phyloP scores from a whole-genome alignment of 2,888 invertebrate genomes.

The Pheosia tremula region DNA sequence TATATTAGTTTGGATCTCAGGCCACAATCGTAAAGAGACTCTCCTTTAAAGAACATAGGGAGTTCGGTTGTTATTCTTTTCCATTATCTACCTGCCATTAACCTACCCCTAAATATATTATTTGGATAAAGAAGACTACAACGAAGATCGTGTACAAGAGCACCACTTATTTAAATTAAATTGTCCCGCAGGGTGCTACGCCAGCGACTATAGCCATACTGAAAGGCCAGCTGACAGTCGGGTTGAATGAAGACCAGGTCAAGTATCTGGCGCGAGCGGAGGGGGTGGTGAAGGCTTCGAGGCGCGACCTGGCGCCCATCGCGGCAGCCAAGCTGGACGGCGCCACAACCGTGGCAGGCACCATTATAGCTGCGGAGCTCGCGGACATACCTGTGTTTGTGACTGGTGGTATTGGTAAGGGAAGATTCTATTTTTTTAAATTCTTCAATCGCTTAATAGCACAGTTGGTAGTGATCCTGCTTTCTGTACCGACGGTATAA shows the following conservation, averaged over 20 bases:
- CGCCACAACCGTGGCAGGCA: constrained; percentile 98
- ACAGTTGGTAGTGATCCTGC: too few relatives aligned
- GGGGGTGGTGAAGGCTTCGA: constrained; percentile 91
- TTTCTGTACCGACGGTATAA: too few relatives aligned
- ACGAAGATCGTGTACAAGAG: too few relatives aligned
- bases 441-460: constrained; percentile 4
- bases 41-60: too few relatives aligned
- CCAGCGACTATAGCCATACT: constrained; percentile 98
- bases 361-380: constrained; percentile 92
- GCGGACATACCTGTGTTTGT: constrained; percentile 96
- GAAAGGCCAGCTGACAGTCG: constrained; percentile 92
- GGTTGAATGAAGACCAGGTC: constrained; percentile 87
- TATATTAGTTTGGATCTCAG: too few relatives aligned
- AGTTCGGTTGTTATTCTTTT: too few relatives aligned
- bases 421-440: constrained; percentile 11
- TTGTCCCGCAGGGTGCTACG: constrained; percentile 87
- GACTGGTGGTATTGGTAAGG: constrained; percentile 91
- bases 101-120: too few relatives aligned
- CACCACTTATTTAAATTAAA: too few relatives aligned
- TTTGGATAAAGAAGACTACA: too few relatives aligned
- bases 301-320: constrained; percentile 93
- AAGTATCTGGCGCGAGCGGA: constrained; percentile 84
- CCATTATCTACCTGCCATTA: too few relatives aligned
- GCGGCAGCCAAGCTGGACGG: constrained; percentile 89
- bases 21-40: too few relatives aligned